These are phyloP conservation scores for Troides oblongomaculatus DNA, from an alignment of 2,888 invertebrate genomes.

Conservation along the genomic window DNA sequence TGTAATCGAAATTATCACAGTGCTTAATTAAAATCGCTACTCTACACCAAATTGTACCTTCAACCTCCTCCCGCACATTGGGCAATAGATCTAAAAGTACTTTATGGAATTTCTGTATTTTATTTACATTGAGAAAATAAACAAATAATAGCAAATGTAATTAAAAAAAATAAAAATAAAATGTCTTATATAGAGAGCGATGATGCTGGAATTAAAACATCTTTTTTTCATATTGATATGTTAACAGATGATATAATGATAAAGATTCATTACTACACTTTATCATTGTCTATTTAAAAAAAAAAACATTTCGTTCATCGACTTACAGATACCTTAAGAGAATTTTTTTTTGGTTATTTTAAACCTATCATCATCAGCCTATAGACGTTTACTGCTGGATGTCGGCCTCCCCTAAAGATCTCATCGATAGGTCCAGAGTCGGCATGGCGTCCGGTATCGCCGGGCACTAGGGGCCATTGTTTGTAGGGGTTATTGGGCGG, in stretches of 20 bases:
- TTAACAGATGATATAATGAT: conserved; percentile 1
- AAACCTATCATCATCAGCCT: too few species aligned
- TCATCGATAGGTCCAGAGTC: too few species aligned
- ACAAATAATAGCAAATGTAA: background rate
- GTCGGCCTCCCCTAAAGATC: too few species aligned
- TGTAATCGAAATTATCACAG: conserved; percentile 14
- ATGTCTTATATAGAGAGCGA: background rate
- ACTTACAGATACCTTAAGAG: background rate
- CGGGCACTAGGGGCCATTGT: too few species aligned
- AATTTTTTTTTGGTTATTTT: too few species aligned
- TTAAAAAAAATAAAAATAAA: background rate
- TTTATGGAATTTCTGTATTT: background rate
- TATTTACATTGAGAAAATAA: background rate
- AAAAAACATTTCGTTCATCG: background rate
- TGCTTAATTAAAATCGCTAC: background rate
- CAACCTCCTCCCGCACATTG: too few species aligned
- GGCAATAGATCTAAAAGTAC: too few species aligned
- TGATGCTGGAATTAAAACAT: background rate
- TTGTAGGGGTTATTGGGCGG: too few species aligned
- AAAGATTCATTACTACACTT: background rate
- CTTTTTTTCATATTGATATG: conserved; percentile 14
- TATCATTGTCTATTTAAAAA: background rate
- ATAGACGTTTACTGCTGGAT: too few species aligned
- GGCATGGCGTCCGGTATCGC: too few species aligned
- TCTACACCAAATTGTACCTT: too few species aligned